Conservation (phyloP, 1,140 invertebrate genomes). For the Sarcophaga bullata region DNA sequence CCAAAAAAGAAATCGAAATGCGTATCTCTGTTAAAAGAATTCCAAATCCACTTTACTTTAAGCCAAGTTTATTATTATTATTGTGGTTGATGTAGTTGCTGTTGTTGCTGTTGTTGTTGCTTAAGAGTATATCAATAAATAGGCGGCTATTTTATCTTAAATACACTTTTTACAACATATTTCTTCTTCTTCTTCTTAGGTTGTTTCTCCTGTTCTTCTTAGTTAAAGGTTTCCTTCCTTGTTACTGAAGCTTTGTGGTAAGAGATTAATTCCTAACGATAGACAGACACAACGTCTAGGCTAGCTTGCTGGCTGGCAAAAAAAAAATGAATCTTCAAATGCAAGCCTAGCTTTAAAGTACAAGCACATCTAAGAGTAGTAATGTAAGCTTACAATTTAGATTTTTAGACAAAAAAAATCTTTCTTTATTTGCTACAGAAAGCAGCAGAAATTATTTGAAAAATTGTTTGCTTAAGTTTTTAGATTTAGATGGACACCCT, state of each 20-base stretch:
- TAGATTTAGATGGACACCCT: background rate
- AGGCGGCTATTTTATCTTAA: conserved; percentile 40
- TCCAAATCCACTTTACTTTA: no score
- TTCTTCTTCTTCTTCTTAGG: background rate
- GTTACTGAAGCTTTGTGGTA: no score
- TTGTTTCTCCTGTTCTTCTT: background rate
- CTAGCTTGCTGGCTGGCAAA: background rate
- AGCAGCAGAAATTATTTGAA: no score
- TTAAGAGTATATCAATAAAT: conserved; percentile 30
- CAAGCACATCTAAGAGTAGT: background rate
- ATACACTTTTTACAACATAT: conserved; percentile 25
- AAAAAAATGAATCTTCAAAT: no score
- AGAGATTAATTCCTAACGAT: conserved; percentile 26
- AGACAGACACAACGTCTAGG: conserved; percentile 29
- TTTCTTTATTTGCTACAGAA: background rate
- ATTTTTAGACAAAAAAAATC: background rate
- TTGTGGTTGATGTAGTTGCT: background rate
- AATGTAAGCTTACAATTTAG: conserved; percentile 35
- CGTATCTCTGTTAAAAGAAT: no score
- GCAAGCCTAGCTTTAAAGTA: background rate
- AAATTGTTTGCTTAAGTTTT: conserved; percentile 38
- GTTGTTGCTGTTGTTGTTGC: conserved; percentile 2
- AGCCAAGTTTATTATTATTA: no score
- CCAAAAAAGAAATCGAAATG: background rate
- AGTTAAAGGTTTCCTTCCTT: background rate